Evolutionary conservation across 2,113 vertebrate genomes (phyloP).

Genomic region (Entelurus aequoreus): DNA sequence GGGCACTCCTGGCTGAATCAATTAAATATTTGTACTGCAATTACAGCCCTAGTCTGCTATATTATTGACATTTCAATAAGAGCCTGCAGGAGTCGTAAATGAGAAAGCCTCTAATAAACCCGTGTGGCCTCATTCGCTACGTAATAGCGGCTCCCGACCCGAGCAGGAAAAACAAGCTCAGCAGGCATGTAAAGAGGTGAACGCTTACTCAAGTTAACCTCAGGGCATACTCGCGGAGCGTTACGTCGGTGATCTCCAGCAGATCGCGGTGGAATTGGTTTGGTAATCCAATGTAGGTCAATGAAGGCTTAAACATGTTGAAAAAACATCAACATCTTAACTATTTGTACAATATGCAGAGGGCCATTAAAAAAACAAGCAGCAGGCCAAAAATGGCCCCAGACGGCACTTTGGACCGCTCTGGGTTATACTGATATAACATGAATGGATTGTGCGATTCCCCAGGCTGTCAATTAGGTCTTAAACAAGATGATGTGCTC

Average conservation of each 20-base stretch:
- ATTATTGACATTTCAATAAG: slow-evolving; percentile 2
- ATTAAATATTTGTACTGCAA: slow-evolving; percentile 5
- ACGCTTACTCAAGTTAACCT: slow-evolving; percentile 1
- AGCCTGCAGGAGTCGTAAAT: neutral
- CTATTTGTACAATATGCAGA: too few species aligned
- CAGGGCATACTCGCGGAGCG: neutral
- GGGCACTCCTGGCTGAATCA: neutral
- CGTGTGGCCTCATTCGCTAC: slow-evolving; percentile 1
- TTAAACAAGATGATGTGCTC: too few species aligned
- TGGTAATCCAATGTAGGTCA: too few species aligned
- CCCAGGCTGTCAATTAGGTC: too few species aligned
- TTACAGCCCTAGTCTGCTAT: slow-evolving; percentile 1
- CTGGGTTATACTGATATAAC: too few species aligned
- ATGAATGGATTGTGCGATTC: too few species aligned
- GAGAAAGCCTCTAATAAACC: slow-evolving; percentile 6
- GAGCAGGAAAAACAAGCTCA: slow-evolving; percentile 1
- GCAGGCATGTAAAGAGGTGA: neutral
- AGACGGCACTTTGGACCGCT: too few species aligned
- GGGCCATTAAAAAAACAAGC: too few species aligned
- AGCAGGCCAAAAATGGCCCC: too few species aligned
- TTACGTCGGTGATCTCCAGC: neutral
- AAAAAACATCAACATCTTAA: too few species aligned
- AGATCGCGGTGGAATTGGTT: too few species aligned
- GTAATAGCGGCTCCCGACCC: slow-evolving; percentile 1
- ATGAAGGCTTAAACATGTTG: too few species aligned